These are phyloP conservation scores for Cantharis lateralis DNA, from an alignment of 2,888 invertebrate genomes.

Conservation along the genomic window DNA sequence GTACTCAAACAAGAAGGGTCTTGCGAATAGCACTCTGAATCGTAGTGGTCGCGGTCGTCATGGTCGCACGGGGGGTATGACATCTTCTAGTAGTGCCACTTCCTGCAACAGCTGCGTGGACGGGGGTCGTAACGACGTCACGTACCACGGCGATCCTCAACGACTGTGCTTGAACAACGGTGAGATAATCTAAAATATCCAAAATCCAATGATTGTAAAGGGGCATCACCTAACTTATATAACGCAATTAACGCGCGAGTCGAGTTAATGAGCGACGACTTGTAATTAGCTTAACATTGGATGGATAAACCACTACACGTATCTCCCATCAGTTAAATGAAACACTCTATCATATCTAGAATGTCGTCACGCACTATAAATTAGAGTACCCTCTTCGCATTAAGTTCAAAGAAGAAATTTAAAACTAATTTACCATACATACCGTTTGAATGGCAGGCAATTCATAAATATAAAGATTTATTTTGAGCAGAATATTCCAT, in stretches of 20 bases:
- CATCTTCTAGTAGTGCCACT: slow-evolving; percentile 62
- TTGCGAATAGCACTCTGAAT: slow-evolving; percentile 51
- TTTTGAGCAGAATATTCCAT: slow-evolving; percentile 11
- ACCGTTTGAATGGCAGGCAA: slow-evolving; percentile 16
- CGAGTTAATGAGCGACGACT: slow-evolving; percentile 55
- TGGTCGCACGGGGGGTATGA: slow-evolving; percentile 59
- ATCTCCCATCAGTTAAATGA: slow-evolving; percentile 44
- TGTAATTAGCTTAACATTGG: slow-evolving; percentile 53
- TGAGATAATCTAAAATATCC: slow-evolving; percentile 38
- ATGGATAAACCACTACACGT: slow-evolving; percentile 51
- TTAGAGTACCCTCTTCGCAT: slow-evolving; percentile 23
- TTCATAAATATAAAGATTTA: slow-evolving; percentile 27
- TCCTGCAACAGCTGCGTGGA: slow-evolving; percentile 56
- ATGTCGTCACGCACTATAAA: slow-evolving; percentile 23
- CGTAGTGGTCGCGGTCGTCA: slow-evolving; percentile 54
- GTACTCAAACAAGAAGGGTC: slow-evolving; percentile 46
- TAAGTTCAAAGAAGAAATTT: slow-evolving; percentile 21
- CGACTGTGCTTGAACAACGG: slow-evolving; percentile 52
- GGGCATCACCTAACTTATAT: slow-evolving; percentile 32
- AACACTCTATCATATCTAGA: slow-evolving; percentile 40
- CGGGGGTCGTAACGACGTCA: slow-evolving; percentile 45
- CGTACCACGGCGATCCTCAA: slow-evolving; percentile 50
- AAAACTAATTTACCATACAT: slow-evolving; percentile 15
- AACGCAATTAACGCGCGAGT: slow-evolving; percentile 42
- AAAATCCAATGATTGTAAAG: slow-evolving; percentile 8